Conservation (phyloP, 2,113 vertebrate genomes). For the Fukomys damarensis region DNA sequence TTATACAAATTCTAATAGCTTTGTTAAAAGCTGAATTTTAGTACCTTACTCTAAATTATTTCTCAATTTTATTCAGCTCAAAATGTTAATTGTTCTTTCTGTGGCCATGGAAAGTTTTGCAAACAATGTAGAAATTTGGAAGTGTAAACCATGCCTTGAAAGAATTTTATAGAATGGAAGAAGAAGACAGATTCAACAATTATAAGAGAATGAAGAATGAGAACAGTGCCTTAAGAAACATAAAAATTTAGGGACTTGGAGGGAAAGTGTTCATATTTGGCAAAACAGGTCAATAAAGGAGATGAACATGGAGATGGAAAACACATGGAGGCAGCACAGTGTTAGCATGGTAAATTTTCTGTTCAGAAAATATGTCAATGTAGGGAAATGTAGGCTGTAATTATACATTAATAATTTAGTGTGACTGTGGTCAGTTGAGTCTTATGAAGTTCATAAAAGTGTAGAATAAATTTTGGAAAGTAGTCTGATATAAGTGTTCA, state of each 20-base stretch:
- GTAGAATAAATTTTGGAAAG: not conserved
- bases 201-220: not conserved
- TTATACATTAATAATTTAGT: not conserved
- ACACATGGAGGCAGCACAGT: rapidly evolving
- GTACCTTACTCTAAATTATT: slow-evolving; percentile 36
- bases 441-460: not conserved
- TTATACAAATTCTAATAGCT: slow-evolving; percentile 45
- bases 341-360: not conserved
- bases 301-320: not conserved
- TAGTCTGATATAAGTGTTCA: not conserved
- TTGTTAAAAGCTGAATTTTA: slow-evolving; percentile 45
- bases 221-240: not conserved
- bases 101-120: not conserved
- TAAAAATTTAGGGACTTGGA: not conserved
- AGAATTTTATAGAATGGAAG: not conserved
- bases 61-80: slow-evolving; percentile 29
- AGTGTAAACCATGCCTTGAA: not conserved
- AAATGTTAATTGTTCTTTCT: not conserved
- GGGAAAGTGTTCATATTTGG: not conserved
- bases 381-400: not conserved
- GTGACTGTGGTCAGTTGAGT: not conserved
- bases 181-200: not conserved
- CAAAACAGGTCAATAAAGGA: not conserved
- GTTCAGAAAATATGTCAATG: not conserved
- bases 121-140: not conserved